phyloP scores from a whole-genome alignment of 2,797 vertebrate species.

The Ctenochaetus hawaiiensis region DNA sequence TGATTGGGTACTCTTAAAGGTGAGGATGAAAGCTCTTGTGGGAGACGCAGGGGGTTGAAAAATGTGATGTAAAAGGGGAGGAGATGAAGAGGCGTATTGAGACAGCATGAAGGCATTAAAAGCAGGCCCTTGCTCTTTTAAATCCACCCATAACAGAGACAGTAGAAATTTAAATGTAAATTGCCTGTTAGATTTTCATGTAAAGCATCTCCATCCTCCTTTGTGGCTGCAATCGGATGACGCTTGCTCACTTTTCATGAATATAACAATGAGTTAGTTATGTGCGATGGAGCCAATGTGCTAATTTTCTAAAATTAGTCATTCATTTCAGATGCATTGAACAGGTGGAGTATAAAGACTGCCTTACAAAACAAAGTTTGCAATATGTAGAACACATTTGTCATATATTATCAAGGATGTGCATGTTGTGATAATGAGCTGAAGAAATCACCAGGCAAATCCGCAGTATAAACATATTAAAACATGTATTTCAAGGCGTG shows the following conservation, averaged over 20 bases:
- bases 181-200: constrained; percentile 85
- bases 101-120: constrained; percentile 79
- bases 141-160: constrained; percentile 80
- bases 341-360: constrained; percentile 30
- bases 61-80: constrained; percentile 66
- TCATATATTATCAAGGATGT: background rate
- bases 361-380: constrained; percentile 23
- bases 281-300: constrained; percentile 56
- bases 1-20: constrained; percentile 83
- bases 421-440: constrained; percentile 4
- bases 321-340: constrained; percentile 46
- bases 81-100: constrained; percentile 74
- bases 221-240: constrained; percentile 68
- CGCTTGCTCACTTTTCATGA: constrained; percentile 64
- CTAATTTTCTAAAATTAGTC: constrained; percentile 57
- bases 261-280: constrained; percentile 68
- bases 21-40: constrained; percentile 80
- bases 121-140: constrained; percentile 81
- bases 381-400: constrained; percentile 2
- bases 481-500: constrained; percentile 28
- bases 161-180: constrained; percentile 87
- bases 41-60: constrained; percentile 69
- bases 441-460: constrained; percentile 1
- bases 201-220: constrained; percentile 80
- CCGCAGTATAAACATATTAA: constrained; percentile 25